Evolutionary conservation across 2,888 invertebrate genomes (phyloP).

Genomic region (Leptinotarsa rubiginosa): DNA sequence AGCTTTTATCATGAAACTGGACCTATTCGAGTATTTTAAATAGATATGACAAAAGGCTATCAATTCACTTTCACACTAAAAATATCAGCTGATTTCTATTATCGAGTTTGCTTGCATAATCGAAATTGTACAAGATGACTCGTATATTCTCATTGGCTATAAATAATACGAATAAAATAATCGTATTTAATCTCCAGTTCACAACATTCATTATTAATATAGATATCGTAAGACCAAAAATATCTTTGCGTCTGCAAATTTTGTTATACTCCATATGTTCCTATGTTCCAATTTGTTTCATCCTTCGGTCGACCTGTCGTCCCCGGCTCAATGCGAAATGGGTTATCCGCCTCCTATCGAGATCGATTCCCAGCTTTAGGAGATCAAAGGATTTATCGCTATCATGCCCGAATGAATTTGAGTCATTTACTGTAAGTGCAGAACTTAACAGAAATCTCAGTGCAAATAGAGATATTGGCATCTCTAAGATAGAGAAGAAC

Average conservation of each 20-base stretch:
- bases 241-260: neutral
- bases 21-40: no score
- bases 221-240: neutral
- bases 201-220: neutral
- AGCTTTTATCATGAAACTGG: no score
- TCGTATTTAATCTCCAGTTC: no score
- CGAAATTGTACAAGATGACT: no score
- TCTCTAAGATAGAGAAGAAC: no score
- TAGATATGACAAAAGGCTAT: no score
- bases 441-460: neutral
- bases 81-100: no score
- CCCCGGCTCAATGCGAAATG: neutral
- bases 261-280: neutral
- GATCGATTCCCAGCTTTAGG: neutral
- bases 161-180: no score
- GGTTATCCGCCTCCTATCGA: neutral
- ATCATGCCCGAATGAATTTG: neutral
- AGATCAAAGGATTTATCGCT: conserved; percentile 10
- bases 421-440: neutral
- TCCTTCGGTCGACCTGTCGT: conserved; percentile 9
- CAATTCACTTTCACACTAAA: no score
- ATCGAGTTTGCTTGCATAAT: no score
- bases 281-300: conserved; percentile 6
- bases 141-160: no score
- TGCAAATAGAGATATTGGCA: neutral